Conservation (phyloP, 2,888 invertebrate genomes). For the Drosophila borborema region DNA sequence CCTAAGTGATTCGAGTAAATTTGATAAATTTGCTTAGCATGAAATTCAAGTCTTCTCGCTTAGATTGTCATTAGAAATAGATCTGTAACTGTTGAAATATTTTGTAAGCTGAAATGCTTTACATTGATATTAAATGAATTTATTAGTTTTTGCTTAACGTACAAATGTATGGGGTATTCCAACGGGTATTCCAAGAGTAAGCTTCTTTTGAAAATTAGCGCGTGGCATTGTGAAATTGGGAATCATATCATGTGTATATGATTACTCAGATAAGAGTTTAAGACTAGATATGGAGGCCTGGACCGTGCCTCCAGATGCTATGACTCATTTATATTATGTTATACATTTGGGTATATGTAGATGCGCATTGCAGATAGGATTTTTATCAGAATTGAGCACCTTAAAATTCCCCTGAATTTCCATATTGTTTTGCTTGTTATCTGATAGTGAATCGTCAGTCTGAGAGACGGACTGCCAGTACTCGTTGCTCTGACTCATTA, state of each 20-base stretch:
- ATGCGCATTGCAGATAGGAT: slow-evolving; percentile 14
- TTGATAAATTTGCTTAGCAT: slow-evolving; percentile 3
- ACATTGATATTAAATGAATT: too few species aligned
- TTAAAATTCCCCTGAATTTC: slow-evolving; percentile 28
- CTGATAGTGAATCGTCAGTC: neutral
- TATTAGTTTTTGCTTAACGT: too few species aligned
- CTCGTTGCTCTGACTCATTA: slow-evolving; percentile 25
- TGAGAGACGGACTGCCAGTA: neutral
- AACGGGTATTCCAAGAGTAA: too few species aligned
- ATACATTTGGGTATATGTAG: neutral
- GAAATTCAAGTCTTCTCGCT: slow-evolving; percentile 9
- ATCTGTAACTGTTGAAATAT: too few species aligned
- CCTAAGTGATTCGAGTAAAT: neutral
- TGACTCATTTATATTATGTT: slow-evolving; percentile 28
- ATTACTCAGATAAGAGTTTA: slow-evolving; percentile 30
- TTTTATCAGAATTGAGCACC: neutral
- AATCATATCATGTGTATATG: slow-evolving; percentile 36
- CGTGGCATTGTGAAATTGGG: slow-evolving; percentile 35
- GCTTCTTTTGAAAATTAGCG: neutral
- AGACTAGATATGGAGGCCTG: slow-evolving; percentile 4
- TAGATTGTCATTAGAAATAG: slow-evolving; percentile 33
- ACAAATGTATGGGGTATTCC: too few species aligned
- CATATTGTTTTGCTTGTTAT: slow-evolving; percentile 17
- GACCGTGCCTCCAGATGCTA: neutral
- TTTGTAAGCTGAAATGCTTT: neutral